These are phyloP conservation scores for Drosophila ustulata DNA, from an alignment of 2,888 invertebrate species.

Conservation along the genomic window DNA sequence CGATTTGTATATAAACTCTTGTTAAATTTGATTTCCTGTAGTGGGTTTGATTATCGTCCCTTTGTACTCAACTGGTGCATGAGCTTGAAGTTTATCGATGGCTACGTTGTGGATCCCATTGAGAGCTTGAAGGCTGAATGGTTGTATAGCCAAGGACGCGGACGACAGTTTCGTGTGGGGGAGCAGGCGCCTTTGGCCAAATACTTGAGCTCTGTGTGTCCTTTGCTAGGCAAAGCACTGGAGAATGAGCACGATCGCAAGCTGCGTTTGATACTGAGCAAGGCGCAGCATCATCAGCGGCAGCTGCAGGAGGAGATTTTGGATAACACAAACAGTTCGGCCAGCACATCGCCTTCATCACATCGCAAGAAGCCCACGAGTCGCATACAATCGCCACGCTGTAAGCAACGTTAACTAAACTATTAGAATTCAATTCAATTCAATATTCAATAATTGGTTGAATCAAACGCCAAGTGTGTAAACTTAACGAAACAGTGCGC, in stretches of 20 bases:
- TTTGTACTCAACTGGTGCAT: slow-evolving; percentile 97
- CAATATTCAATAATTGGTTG: neutral
- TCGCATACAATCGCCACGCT: slow-evolving; percentile 85
- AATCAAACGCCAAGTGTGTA: too few species aligned
- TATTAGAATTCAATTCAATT: neutral
- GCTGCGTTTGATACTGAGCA: slow-evolving; percentile 92
- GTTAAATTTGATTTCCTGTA: slow-evolving; percentile 74
- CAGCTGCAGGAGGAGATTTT: slow-evolving; percentile 90
- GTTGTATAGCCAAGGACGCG: slow-evolving; percentile 97
- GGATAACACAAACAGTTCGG: slow-evolving; percentile 83
- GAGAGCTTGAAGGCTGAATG: slow-evolving; percentile 98
- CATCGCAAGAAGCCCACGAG: slow-evolving; percentile 84
- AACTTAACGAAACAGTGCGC: too few species aligned
- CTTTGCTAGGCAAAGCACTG: slow-evolving; percentile 91
- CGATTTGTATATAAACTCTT: too few species aligned
- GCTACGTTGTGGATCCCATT: slow-evolving; percentile 94
- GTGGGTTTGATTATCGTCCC: slow-evolving; percentile 96
- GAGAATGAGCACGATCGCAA: slow-evolving; percentile 95
- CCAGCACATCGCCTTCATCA: slow-evolving; percentile 84
- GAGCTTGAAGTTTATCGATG: slow-evolving; percentile 94
- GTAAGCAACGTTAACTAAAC: slow-evolving; percentile 61
- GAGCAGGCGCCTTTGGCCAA: slow-evolving; percentile 93
- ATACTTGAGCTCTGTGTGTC: slow-evolving; percentile 93
- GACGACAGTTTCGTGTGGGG: slow-evolving; percentile 93
- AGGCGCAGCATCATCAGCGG: slow-evolving; percentile 96